These are phyloP conservation scores for Pachypeltis micranthus DNA, from an alignment of 1,140 invertebrate genomes.

Conservation along the genomic window DNA sequence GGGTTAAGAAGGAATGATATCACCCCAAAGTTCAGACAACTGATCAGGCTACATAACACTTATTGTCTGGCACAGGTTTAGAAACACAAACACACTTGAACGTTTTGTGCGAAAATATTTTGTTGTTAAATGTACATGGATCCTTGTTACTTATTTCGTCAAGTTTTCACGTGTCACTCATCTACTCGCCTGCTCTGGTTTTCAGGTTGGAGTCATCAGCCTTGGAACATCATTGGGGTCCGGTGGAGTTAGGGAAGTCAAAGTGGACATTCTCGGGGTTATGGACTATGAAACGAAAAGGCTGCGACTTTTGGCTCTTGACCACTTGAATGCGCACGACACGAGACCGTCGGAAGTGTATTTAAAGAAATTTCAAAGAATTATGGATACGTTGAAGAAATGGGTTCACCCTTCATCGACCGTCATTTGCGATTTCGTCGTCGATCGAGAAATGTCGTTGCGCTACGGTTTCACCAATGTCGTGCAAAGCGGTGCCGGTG, in stretches of 20 bases:
- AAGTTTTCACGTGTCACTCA: no score
- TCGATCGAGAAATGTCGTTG: not conserved
- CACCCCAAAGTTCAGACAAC: no score
- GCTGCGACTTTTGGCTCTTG: conserved; percentile 66
- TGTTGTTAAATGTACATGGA: no score
- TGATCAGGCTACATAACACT: no score
- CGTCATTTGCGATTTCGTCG: not conserved
- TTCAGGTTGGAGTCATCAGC: conserved; percentile 65
- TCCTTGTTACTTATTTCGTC: no score
- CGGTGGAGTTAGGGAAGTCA: conserved; percentile 63
- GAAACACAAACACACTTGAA: no score
- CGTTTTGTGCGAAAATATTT: no score
- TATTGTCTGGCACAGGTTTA: no score
- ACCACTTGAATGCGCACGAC: conserved; percentile 30
- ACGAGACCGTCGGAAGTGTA: not conserved
- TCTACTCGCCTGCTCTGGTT: not conserved
- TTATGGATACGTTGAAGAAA: not conserved
- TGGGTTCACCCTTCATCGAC: not conserved
- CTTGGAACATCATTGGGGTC: conserved; percentile 75
- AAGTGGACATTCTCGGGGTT: conserved; percentile 79
- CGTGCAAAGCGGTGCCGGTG: conserved; percentile 50
- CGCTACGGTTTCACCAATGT: conserved; percentile 35
- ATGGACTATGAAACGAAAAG: conserved; percentile 58
- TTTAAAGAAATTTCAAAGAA: not conserved
- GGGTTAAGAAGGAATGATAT: no score